Evolutionary conservation across 2,888 invertebrate species (phyloP).

Genomic region (Xylota segnis): DNA sequence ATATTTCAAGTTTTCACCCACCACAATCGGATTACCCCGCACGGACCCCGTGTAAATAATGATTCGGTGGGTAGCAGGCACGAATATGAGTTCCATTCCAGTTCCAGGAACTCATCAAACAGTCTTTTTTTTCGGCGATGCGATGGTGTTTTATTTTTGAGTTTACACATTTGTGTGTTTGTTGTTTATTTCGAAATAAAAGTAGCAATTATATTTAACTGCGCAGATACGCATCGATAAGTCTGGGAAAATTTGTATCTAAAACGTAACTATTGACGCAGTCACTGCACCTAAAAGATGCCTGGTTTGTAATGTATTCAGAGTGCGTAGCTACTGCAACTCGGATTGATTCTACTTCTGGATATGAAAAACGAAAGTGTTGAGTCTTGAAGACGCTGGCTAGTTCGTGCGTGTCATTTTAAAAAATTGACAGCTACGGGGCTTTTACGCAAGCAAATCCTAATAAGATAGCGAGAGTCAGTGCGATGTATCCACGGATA

Average conservation of each 20-base stretch:
- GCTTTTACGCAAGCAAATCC: neutral
- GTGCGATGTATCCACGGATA: too few relatives aligned
- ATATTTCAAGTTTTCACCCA: slow-evolving; percentile 24
- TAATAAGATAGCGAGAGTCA: neutral
- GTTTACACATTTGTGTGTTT: slow-evolving; percentile 2
- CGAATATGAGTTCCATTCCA: slow-evolving; percentile 5
- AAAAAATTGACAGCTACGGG: neutral
- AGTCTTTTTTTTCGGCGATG: slow-evolving; percentile 1
- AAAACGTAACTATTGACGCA: neutral
- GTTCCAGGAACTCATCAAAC: slow-evolving; percentile 58
- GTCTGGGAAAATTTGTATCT: neutral
- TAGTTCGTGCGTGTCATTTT: slow-evolving; percentile 4
- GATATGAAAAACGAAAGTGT: neutral
- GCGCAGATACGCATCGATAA: slow-evolving; percentile 23
- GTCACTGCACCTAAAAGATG: neutral
- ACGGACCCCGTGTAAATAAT: neutral
- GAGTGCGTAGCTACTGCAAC: neutral
- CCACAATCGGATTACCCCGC: slow-evolving; percentile 9
- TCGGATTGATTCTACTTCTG: neutral
- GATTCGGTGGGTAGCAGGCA: slow-evolving; percentile 17
- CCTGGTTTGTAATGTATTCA: neutral
- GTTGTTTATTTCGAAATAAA: slow-evolving; percentile 46
- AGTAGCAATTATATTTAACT: slow-evolving; percentile 13
- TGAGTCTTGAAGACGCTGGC: neutral
- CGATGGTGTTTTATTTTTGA: slow-evolving; percentile 4